These are phyloP conservation scores for Sceloporus undulatus DNA, from an alignment of 2,113 vertebrate genomes.

Conservation along the genomic window DNA sequence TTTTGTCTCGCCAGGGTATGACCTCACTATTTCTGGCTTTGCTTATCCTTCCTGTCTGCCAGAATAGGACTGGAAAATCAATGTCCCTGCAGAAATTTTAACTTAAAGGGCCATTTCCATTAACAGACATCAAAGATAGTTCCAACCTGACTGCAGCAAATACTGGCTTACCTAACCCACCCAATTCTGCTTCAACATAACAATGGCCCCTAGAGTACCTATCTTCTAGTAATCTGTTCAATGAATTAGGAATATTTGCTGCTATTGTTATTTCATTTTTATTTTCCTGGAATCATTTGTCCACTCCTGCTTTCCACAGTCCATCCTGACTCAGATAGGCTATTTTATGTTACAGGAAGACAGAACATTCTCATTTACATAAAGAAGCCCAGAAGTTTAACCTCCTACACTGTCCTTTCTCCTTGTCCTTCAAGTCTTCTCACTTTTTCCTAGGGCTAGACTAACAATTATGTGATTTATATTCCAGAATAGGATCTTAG, in stretches of 20 bases:
- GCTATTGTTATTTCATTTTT: neutral
- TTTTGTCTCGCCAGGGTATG: neutral
- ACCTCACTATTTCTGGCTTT: neutral
- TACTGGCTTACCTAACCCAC: neutral
- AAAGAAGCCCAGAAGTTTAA: neutral
- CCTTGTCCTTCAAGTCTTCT: neutral
- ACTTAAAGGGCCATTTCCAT: neutral
- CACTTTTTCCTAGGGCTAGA: neutral
- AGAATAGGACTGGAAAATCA: neutral
- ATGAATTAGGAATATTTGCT: neutral
- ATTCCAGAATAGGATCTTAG: neutral
- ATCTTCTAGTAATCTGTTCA: neutral
- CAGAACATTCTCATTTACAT: conserved; percentile 29
- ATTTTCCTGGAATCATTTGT: neutral
- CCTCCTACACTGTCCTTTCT: neutral
- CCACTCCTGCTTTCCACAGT: neutral
- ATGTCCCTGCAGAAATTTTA: neutral
- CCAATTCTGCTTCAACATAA: neutral
- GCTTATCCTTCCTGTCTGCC: neutral
- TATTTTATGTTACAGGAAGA: conserved; percentile 36
- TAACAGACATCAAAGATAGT: neutral
- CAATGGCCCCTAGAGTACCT: neutral
- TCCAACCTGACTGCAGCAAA: neutral
- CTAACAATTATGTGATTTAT: conserved; percentile 9
- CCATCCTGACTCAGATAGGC: conserved; percentile 8